Percentiles rank a stretch among this genome's conserved stretches.
Evolutionary conservation across 2,888 invertebrate genomes (phyloP).

Genomic region (Zygogramma bicolorata): DNA sequence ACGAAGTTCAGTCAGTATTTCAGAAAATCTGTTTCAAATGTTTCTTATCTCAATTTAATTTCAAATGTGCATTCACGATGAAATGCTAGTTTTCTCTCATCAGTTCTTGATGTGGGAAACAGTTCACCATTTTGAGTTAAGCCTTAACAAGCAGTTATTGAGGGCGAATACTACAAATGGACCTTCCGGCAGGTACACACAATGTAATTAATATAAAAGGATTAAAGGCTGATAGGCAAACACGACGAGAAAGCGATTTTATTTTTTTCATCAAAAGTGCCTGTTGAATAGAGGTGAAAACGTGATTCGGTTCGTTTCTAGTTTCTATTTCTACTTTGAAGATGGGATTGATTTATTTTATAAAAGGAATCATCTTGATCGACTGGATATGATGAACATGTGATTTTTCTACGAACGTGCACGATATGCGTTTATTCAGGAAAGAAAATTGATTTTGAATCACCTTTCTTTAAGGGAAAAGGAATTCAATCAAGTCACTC

Average conservation of each 20-base stretch:
- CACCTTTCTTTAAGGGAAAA: too few species aligned
- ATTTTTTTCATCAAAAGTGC: background rate
- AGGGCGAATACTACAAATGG: background rate
- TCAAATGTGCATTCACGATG: too few species aligned
- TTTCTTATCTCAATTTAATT: too few species aligned
- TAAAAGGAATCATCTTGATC: background rate
- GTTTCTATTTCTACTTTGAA: background rate
- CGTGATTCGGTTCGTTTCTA: conserved; percentile 1
- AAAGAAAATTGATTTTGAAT: too few species aligned
- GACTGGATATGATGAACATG: background rate
- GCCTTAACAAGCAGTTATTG: background rate
- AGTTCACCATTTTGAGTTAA: background rate
- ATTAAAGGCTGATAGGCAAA: conserved; percentile 6
- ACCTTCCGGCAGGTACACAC: conserved; percentile 5
- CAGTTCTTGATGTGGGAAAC: too few species aligned
- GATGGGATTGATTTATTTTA: background rate
- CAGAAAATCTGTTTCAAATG: too few species aligned
- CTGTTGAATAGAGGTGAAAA: conserved; percentile 1
- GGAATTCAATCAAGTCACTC: too few species aligned
- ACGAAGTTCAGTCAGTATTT: too few species aligned
- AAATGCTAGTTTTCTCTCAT: background rate
- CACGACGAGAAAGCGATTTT: conserved; percentile 8
- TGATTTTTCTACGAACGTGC: too few species aligned
- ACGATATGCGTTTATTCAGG: too few species aligned
- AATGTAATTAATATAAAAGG: conserved; percentile 5